These are phyloP conservation scores for Lamprologus ornatipinnis DNA, from an alignment of 2,113 vertebrate species.

Conservation along the genomic window DNA sequence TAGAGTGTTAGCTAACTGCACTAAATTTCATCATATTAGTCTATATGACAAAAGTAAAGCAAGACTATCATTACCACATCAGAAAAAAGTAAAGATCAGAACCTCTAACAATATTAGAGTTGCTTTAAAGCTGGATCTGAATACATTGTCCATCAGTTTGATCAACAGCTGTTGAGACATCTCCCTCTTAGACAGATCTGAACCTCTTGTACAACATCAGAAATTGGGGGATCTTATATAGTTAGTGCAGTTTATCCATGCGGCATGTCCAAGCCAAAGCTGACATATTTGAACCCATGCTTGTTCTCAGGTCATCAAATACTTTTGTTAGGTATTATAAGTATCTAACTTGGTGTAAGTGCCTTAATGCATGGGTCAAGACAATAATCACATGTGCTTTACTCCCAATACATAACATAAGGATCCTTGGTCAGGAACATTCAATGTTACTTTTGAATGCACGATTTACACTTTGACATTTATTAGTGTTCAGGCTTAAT, in stretches of 20 bases:
- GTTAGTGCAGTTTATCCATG: not conserved
- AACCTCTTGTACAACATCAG: not conserved
- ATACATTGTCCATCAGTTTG: not conserved
- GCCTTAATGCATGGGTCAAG: not conserved
- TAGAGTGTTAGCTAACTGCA: not conserved
- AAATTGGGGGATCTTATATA: not conserved
- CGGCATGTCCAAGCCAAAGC: fast-evolving
- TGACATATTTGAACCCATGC: not conserved
- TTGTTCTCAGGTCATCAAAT: not conserved
- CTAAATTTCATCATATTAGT: not conserved
- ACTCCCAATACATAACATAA: not conserved
- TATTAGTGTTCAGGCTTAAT: not conserved
- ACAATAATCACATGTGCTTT: not conserved
- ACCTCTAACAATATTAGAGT: not conserved
- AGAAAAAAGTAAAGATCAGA: not conserved
- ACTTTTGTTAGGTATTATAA: not conserved
- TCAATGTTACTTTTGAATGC: not conserved
- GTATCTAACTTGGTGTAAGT: not conserved
- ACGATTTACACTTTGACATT: not conserved
- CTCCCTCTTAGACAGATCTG: not conserved
- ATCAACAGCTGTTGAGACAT: not conserved
- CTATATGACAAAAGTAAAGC: fast-evolving
- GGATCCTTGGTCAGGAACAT: not conserved
- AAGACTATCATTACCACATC: not conserved
- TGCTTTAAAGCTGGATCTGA: not conserved